These are phyloP conservation scores for Hyles euphorbiae DNA, from an alignment of 1,140 invertebrate species.

Conservation along the genomic window DNA sequence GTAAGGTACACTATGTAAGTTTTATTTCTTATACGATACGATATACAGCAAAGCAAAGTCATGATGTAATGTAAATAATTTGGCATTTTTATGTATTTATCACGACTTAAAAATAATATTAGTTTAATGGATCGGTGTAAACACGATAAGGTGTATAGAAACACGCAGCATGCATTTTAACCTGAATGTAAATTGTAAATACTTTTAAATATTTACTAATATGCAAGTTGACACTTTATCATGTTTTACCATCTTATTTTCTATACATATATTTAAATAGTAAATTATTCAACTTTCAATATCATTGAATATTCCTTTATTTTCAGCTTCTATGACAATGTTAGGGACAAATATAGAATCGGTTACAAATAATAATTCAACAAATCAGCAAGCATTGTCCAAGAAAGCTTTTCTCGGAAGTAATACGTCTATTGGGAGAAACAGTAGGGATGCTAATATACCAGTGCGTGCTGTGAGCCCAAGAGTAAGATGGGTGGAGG, in stretches of 20 bases:
- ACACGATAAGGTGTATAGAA: conserved; percentile 59
- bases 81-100: conserved; percentile 45
- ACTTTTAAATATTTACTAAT: conserved; percentile 44
- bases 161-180: conserved; percentile 49
- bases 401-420: conserved; percentile 72
- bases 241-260: conserved; percentile 37
- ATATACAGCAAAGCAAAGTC: conserved; percentile 61
- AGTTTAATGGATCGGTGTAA: conserved; percentile 39
- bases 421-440: conserved; percentile 67
- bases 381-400: conserved; percentile 67
- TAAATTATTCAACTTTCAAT: neutral
- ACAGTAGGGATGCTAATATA: conserved; percentile 66
- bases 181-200: conserved; percentile 26
- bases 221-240: conserved; percentile 49
- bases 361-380: conserved; percentile 48
- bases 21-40: conserved; percentile 54
- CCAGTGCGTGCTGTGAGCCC: conserved; percentile 72
- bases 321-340: conserved; percentile 75
- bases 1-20: conserved; percentile 69
- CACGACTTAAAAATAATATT: conserved; percentile 19
- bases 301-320: conserved; percentile 10
- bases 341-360: conserved; percentile 66
- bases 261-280: neutral
- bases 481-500: conserved; percentile 68
- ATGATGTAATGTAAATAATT: conserved; percentile 51